Base-by-base conservation (phyloP, 64 coral and sea anemone species). In the Dendronephthya gigantea region DNA sequence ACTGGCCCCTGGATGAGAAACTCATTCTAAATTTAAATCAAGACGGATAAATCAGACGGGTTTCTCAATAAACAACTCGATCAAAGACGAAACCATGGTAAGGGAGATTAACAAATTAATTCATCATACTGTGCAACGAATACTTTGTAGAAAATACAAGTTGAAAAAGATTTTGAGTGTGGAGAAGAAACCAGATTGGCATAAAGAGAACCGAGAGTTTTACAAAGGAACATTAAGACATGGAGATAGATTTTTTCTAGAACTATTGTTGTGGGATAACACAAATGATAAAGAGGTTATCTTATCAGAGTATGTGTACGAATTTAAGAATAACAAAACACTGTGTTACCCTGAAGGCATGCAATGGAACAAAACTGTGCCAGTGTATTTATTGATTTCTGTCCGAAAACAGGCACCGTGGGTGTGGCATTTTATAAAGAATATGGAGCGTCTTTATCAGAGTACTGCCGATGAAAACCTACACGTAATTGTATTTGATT, bases 321-420 rank as follows among this genome's bases (percentile, higher is more conserved):
- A 62, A 59, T 36, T 84, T 32, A 43, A 76, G 11, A 55, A 41
- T 17, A 49, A 84, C 4, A 45, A 88, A 0, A 59, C 8, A 0
- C 50, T 90, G 23, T 96, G 90, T 49, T 90, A 82, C 31, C 94
- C 94, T 0, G 79, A 65, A 14, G 85, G 84, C 33, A 41, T 88
- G n/a, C 90, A 90, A 8, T 96, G 94, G 94, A 90, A 96, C 37
- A 90, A 75, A 89, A 85, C 83, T 15, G 86, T 88, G 4, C 90
- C 85, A 0, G 52, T 96, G 0, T 88, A 88, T 45, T 82, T 96
- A 9, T 81, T 96, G 51, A 90, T 96, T 6, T 88, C 87, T 0
- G 25, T 82, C 7, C 76, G 72, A 75, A 92, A 92, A 37, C 94
- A 92, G 51, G 75, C 41, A 19, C 68, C 13, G 9, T 92, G 90